Evolutionary conservation across 2,113 vertebrate species (phyloP).

Genomic region (Melanerpes formicivorus): DNA sequence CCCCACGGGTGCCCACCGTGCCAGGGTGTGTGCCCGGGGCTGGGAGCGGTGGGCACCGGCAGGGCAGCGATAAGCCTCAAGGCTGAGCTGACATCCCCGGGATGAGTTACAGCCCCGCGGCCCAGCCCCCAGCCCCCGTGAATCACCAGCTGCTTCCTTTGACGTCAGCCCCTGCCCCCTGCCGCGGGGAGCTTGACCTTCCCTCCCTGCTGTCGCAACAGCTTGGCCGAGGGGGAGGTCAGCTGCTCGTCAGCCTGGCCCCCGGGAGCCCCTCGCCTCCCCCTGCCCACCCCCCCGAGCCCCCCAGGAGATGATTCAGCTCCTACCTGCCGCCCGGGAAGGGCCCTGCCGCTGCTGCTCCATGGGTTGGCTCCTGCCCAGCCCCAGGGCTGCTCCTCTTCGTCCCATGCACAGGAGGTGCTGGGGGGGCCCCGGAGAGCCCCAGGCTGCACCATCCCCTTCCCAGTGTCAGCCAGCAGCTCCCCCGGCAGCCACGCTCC

Average conservation of each 20-base stretch:
- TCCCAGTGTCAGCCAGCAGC: fast-evolving
- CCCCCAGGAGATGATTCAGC: fast-evolving
- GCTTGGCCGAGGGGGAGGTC: not conserved
- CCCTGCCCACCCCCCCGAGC: fast-evolving
- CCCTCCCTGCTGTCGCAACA: slow-evolving; percentile 28
- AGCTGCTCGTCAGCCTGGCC: fast-evolving
- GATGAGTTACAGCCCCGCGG: slow-evolving; percentile 58
- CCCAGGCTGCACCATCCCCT: not conserved
- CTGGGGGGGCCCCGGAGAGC: not conserved
- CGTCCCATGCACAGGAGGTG: fast-evolving
- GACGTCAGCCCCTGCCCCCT: slow-evolving; percentile 64
- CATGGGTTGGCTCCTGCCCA: fast-evolving
- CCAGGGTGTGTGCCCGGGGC: not conserved
- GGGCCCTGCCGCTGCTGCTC: not conserved
- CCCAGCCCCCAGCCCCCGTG: not conserved
- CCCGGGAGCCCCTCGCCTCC: fast-evolving
- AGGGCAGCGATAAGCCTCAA: slow-evolving; percentile 60
- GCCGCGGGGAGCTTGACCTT: slow-evolving; percentile 51
- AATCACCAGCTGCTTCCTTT: slow-evolving; percentile 68
- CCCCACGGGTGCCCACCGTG: not conserved
- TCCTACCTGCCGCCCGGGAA: not conserved
- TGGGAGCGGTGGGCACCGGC: not conserved
- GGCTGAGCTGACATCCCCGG: slow-evolving; percentile 61
- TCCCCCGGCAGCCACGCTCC: fast-evolving
- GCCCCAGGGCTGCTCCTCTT: not conserved